Percentiles rank a stretch among this genome's conserved stretches.
Evolutionary conservation across 2,888 invertebrate species (phyloP).

Genomic region (Desoria tigrina): DNA sequence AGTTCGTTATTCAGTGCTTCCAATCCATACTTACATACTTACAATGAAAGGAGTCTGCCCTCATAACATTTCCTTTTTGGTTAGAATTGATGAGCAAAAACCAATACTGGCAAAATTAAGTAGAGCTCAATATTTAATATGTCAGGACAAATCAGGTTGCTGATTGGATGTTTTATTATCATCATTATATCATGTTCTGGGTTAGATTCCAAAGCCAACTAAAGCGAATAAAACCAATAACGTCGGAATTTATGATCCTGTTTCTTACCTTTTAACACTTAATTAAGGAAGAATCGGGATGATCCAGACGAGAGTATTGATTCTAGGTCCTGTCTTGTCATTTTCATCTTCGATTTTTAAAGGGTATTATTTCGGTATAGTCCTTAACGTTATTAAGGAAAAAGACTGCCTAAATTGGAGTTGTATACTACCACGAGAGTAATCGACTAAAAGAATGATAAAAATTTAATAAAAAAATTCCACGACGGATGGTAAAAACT

Average conservation of each 20-base stretch:
- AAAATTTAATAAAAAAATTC: too few species aligned
- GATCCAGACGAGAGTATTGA: neutral
- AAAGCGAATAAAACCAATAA: neutral
- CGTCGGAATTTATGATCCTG: neutral
- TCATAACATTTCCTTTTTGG: too few species aligned
- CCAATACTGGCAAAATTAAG: slow-evolving; percentile 1
- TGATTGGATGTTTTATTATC: neutral
- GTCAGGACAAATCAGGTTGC: neutral
- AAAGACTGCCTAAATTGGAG: too few species aligned
- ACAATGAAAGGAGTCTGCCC: too few species aligned
- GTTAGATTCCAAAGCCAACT: neutral
- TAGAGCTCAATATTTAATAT: slow-evolving; percentile 3
- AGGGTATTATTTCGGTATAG: too few species aligned
- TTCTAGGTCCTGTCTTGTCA: neutral
- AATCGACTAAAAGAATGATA: too few species aligned
- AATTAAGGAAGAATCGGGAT: neutral
- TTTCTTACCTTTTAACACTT: slow-evolving; percentile 3
- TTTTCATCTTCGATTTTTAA: slow-evolving; percentile 7
- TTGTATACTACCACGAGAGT: too few species aligned
- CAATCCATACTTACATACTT: too few species aligned
- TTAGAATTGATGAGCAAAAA: slow-evolving; percentile 6
- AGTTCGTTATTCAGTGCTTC: too few species aligned
- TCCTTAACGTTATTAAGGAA: too few species aligned
- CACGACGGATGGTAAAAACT: too few species aligned
- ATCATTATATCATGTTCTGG: neutral